phyloP scores from a whole-genome alignment of 2,888 invertebrate genomes.

The Scaptomyza flava region DNA sequence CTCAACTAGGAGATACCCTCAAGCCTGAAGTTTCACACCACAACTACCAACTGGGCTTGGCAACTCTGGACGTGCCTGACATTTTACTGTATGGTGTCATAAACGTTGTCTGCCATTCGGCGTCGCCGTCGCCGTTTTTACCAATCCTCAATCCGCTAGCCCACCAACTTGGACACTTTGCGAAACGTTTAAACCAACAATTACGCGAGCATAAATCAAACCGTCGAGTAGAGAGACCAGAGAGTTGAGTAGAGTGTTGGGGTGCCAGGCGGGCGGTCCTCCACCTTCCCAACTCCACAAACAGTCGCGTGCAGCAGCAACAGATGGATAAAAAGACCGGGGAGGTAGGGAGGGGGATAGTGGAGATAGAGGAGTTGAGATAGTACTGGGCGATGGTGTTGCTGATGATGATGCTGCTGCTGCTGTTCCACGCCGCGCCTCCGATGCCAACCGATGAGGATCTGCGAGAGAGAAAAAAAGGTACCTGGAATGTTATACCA shows the following conservation, averaged over 20 bases:
- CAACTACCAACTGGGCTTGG: slow-evolving; percentile 19
- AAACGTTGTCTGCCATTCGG: slow-evolving; percentile 46
- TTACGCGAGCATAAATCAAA: slow-evolving; percentile 85
- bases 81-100: slow-evolving; percentile 62
- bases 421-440: slow-evolving; percentile 25
- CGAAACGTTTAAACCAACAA: slow-evolving; percentile 84
- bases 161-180: slow-evolving; percentile 60
- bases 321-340: not conserved
- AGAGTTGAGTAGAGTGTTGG: slow-evolving; percentile 28
- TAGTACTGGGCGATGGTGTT: slow-evolving; percentile 43
- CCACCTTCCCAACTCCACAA: slow-evolving; percentile 2
- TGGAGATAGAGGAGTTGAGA: slow-evolving; percentile 9
- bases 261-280: slow-evolving; percentile 67
- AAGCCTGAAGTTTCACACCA: not conserved
- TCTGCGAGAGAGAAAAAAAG: slow-evolving; percentile 29
- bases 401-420: slow-evolving; percentile 52
- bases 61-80: slow-evolving; percentile 67
- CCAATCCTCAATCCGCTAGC: not conserved
- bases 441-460: slow-evolving; percentile 45
- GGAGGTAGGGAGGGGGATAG: not conserved
- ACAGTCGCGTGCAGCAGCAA: slow-evolving; percentile 71
- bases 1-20: no score
- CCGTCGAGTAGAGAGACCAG: slow-evolving; percentile 71
- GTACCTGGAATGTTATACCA: slow-evolving; percentile 62
- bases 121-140: not conserved